Evolutionary conservation across 2,113 vertebrate species (phyloP).

Genomic region (Callaeas wilsoni): DNA sequence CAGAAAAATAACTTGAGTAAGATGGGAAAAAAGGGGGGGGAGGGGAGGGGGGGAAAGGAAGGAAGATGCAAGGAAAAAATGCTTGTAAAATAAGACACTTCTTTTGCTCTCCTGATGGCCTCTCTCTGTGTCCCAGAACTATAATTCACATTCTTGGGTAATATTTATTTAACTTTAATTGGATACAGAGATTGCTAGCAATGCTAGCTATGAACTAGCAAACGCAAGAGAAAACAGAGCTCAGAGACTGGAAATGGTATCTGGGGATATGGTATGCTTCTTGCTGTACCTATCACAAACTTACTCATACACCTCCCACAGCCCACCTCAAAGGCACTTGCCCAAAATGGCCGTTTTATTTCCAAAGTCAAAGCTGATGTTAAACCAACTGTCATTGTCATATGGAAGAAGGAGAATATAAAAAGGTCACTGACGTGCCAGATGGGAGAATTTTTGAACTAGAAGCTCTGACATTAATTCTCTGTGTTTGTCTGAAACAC

Average conservation of each 20-base stretch:
- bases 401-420: slow-evolving; percentile 24
- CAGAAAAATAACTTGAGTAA: not conserved
- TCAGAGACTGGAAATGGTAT: not conserved
- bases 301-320: not conserved
- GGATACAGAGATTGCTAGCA: not conserved
- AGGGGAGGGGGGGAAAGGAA: not conserved
- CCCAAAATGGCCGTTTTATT: not conserved
- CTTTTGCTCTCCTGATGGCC: not conserved
- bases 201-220: not conserved
- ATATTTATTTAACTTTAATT: not conserved
- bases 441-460: slow-evolving; percentile 42
- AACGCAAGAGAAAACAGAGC: not conserved
- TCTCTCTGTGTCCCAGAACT: not conserved
- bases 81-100: not conserved
- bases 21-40: not conserved
- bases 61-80: not conserved
- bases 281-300: not conserved
- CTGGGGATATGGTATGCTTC: not conserved
- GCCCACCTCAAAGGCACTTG: not conserved
- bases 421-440: slow-evolving; percentile 53
- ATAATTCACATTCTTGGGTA: not conserved
- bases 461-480: slow-evolving; percentile 47
- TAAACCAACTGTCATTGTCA: slow-evolving; percentile 49
- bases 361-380: not conserved
- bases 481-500: slow-evolving; percentile 18